Conservation (phyloP, 2,888 invertebrate genomes). For the Lomographa bimaculata region DNA sequence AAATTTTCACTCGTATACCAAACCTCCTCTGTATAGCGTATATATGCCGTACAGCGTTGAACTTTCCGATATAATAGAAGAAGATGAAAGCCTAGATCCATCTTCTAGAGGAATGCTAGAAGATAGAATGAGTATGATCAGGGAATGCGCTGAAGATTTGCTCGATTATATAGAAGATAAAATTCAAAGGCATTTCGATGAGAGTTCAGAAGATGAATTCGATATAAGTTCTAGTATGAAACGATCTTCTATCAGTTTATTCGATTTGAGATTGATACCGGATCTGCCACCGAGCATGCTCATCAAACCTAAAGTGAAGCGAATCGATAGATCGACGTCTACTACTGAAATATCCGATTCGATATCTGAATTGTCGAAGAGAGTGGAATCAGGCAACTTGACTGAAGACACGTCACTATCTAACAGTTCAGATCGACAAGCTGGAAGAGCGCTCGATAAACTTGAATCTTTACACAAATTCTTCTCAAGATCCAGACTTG, state of each 20-base stretch:
- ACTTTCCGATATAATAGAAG: slow-evolving; percentile 73
- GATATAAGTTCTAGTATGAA: slow-evolving; percentile 59
- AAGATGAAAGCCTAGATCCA: slow-evolving; percentile 60
- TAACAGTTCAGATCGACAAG: slow-evolving; percentile 57
- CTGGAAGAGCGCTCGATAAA: slow-evolving; percentile 67
- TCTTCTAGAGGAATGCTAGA: slow-evolving; percentile 61
- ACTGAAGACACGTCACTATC: slow-evolving; percentile 68
- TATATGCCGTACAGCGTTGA: slow-evolving; percentile 69
- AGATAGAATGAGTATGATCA: slow-evolving; percentile 51
- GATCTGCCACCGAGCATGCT: slow-evolving; percentile 74
- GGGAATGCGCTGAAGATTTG: slow-evolving; percentile 60
- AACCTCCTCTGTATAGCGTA: slow-evolving; percentile 59
- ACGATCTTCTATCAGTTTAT: slow-evolving; percentile 67
- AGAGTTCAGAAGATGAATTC: slow-evolving; percentile 62
- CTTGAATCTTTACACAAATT: slow-evolving; percentile 71
- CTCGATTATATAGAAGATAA: slow-evolving; percentile 63
- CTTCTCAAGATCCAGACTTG: slow-evolving; percentile 71
- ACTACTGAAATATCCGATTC: slow-evolving; percentile 73
- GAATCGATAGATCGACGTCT: slow-evolving; percentile 72
- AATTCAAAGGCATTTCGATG: slow-evolving; percentile 55
- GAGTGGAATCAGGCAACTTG: slow-evolving; percentile 67
- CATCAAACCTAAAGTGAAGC: slow-evolving; percentile 65
- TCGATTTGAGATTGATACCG: slow-evolving; percentile 71
- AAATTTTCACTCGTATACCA: slow-evolving; percentile 69
- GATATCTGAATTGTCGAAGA: slow-evolving; percentile 58